These are phyloP conservation scores for Microtus pennsylvanicus DNA, from an alignment of 2,113 vertebrate species.

Conservation along the genomic window DNA sequence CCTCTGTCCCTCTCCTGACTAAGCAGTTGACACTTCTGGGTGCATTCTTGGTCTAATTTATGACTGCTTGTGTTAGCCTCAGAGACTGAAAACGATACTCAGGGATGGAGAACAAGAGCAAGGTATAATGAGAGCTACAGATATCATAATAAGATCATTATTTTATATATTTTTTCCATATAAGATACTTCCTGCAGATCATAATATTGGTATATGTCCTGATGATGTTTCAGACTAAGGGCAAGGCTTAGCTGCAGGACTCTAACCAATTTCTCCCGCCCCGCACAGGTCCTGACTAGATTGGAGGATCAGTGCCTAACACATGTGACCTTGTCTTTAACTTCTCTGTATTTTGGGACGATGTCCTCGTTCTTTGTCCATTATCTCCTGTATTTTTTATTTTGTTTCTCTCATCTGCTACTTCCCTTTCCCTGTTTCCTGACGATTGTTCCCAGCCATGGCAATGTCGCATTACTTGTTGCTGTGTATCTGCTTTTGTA, in stretches of 20 bases:
- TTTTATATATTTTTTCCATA: not conserved
- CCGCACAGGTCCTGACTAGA: not conserved
- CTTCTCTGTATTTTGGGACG: not conserved
- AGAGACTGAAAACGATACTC: not conserved
- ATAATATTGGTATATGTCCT: not conserved
- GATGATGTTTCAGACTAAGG: not conserved
- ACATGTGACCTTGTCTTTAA: not conserved
- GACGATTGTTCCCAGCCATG: not conserved
- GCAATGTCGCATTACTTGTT: not conserved
- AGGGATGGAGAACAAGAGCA: not conserved
- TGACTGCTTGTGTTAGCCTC: not conserved
- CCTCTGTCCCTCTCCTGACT: not conserved
- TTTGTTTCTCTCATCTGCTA: not conserved
- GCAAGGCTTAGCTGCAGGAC: not conserved
- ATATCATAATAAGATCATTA: not conserved
- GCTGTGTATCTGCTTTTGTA: not conserved
- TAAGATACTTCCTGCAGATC: not conserved
- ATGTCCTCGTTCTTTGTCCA: not conserved
- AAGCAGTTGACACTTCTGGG: not conserved
- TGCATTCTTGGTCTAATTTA: conserved; percentile 33
- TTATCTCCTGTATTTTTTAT: not conserved
- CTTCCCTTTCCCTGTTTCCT: not conserved
- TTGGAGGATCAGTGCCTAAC: not conserved
- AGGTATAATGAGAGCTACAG: not conserved
- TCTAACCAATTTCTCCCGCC: not conserved